Evolutionary conservation across 2,113 vertebrate genomes (phyloP).

Genomic region (Synchiropus splendidus): DNA sequence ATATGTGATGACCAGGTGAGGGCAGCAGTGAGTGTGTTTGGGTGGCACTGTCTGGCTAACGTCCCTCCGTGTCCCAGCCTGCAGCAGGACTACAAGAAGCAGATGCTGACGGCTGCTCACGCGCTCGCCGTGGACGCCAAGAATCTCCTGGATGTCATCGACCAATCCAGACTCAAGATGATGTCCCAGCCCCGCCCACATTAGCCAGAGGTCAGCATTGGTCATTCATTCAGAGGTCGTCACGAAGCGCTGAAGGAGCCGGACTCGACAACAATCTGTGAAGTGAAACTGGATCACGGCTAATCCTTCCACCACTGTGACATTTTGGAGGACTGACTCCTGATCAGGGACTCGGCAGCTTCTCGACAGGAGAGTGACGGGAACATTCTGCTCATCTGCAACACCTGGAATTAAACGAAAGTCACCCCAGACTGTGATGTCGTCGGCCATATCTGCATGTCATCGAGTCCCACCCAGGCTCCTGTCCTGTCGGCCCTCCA

Average conservation of each 20-base stretch:
- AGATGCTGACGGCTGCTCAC: slow-evolving; percentile 94
- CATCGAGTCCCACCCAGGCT: no score
- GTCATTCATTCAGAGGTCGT: no score
- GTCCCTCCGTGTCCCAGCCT: slow-evolving; percentile 61
- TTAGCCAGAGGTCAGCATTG: slow-evolving; percentile 50
- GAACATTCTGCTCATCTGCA: no score
- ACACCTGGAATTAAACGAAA: no score
- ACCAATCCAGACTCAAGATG: slow-evolving; percentile 90
- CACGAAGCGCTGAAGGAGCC: no score
- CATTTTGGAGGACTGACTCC: slow-evolving; percentile 29
- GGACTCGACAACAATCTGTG: no score
- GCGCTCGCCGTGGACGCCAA: slow-evolving; percentile 96
- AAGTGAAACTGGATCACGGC: slow-evolving; percentile 5
- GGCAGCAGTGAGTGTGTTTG: not conserved
- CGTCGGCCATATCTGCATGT: no score
- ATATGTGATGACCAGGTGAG: slow-evolving; percentile 73
- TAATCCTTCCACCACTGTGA: slow-evolving; percentile 52
- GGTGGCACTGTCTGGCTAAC: no score
- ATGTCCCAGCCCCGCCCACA: slow-evolving; percentile 81
- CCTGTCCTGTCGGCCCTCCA: no score
- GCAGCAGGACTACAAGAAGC: slow-evolving; percentile 98
- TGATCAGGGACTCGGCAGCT: no score
- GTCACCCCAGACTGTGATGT: no score
- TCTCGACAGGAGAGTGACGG: no score
- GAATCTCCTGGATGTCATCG: slow-evolving; percentile 92